These are phyloP conservation scores for Anas platyrhynchos DNA, from an alignment of 2,113 vertebrate genomes.

Conservation along the genomic window DNA sequence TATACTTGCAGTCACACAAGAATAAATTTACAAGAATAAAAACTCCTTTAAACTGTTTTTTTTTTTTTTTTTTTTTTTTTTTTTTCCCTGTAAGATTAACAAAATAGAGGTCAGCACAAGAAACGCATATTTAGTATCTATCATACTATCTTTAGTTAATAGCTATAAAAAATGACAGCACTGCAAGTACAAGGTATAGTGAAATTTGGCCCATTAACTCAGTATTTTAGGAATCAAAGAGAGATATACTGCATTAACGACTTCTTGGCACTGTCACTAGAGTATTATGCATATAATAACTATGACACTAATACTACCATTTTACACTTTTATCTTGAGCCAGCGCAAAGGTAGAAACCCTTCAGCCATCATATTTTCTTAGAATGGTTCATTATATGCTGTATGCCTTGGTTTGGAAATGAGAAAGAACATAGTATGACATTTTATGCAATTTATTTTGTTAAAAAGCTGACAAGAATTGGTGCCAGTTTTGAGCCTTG, in stretches of 20 bases:
- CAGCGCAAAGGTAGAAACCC: neutral
- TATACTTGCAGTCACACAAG: neutral
- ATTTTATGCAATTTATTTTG: conserved; percentile 49
- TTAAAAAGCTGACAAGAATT: conserved; percentile 31
- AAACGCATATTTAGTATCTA: conserved; percentile 15
- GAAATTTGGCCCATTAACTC: conserved; percentile 71
- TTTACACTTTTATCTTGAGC: conserved; percentile 68
- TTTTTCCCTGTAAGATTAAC: neutral
- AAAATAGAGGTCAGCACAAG: conserved; percentile 3
- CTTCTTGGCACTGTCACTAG: conserved; percentile 67
- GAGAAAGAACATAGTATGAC: neutral
- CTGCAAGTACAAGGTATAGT: neutral
- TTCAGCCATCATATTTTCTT: conserved; percentile 61
- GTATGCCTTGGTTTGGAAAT: conserved; percentile 41
- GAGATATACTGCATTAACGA: conserved; percentile 74
- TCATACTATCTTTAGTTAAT: neutral
- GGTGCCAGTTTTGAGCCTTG: conserved; percentile 59
- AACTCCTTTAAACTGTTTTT: neutral
- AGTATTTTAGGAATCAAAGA: conserved; percentile 60
- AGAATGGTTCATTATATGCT: conserved; percentile 43
- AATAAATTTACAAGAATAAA: neutral
- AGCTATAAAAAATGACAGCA: conserved; percentile 15
- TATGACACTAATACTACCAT: conserved; percentile 66
- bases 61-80: neutral
- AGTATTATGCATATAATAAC: conserved; percentile 70